phyloP scores from a whole-genome alignment of 2,113 vertebrate species.

The Lethenteron camtschaticum region DNA sequence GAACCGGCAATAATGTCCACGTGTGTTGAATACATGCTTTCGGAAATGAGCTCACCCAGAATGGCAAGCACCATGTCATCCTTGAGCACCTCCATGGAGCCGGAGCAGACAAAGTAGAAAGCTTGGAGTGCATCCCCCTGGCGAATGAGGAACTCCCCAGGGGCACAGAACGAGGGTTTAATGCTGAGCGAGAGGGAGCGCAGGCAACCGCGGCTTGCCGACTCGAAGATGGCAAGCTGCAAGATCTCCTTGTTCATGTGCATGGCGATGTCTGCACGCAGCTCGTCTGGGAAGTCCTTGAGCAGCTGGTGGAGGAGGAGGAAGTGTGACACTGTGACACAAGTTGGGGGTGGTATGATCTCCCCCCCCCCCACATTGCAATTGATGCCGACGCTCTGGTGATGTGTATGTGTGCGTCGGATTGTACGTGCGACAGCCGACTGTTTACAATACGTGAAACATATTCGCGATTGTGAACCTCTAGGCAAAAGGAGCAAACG shows the following conservation, averaged over 20 bases:
- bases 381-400: too few species aligned
- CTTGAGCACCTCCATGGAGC: slow-evolving; percentile 37
- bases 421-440: too few species aligned
- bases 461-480: too few species aligned
- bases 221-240: slow-evolving; percentile 32
- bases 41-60: slow-evolving; percentile 18
- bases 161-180: slow-evolving; percentile 33
- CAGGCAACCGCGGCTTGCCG: slow-evolving; percentile 32
- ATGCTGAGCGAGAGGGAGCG: slow-evolving; percentile 35
- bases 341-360: too few species aligned
- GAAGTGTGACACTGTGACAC: too few species aligned
- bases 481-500: too few species aligned
- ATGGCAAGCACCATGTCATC: slow-evolving; percentile 33
- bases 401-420: too few species aligned
- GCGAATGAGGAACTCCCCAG: slow-evolving; percentile 33
- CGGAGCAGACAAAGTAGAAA: slow-evolving; percentile 35
- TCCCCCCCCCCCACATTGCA: too few species aligned
- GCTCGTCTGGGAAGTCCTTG: slow-evolving; percentile 34
- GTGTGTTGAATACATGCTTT: too few species aligned
- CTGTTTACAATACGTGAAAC: too few species aligned
- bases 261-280: slow-evolving; percentile 34
- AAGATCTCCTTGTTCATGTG: slow-evolving; percentile 33
- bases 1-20: too few species aligned
- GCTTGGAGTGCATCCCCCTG: slow-evolving; percentile 35
- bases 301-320: slow-evolving; percentile 18